phyloP scores from a whole-genome alignment of 2,797 vertebrate genomes.

The Anomalospiza imberbis region DNA sequence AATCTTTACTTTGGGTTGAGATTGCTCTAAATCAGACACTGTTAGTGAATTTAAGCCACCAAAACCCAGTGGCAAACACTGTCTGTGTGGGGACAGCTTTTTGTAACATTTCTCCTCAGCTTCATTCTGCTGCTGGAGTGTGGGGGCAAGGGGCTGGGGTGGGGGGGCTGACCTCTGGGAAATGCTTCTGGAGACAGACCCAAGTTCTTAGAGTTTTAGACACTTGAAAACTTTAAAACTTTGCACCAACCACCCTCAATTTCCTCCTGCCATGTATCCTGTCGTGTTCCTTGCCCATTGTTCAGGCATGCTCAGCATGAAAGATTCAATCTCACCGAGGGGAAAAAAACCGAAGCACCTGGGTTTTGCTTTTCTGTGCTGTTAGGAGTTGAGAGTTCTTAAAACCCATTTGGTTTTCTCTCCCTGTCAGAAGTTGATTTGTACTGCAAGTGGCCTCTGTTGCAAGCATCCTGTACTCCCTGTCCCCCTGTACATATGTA shows the following conservation, averaged over 20 bases:
- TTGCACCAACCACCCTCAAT: neutral
- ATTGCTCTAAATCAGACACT: neutral
- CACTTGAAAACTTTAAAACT: neutral
- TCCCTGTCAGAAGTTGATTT: slow-evolving; percentile 78
- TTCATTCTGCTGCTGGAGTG: neutral
- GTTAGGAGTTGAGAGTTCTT: slow-evolving; percentile 31
- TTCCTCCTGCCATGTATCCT: neutral
- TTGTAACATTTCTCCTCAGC: neutral
- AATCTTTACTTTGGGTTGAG: neutral
- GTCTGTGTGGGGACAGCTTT: neutral
- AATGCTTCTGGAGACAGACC: neutral
- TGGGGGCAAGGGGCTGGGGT: neutral
- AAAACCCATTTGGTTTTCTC: slow-evolving; percentile 64
- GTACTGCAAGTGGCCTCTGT: slow-evolving; percentile 67
- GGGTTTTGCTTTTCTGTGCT: slow-evolving; percentile 45
- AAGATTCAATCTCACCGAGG: neutral
- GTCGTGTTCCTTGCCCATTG: neutral
- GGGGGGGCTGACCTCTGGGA: neutral
- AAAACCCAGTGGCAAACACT: neutral
- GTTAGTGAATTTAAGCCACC: neutral
- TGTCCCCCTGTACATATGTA: slow-evolving; percentile 92
- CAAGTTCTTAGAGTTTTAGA: neutral
- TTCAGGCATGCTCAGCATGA: neutral
- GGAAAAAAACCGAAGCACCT: neutral
- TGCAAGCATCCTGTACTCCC: slow-evolving; percentile 65